Evolutionary conservation across 2,113 vertebrate genomes (phyloP).

Genomic region (Lasiurus cinereus): DNA sequence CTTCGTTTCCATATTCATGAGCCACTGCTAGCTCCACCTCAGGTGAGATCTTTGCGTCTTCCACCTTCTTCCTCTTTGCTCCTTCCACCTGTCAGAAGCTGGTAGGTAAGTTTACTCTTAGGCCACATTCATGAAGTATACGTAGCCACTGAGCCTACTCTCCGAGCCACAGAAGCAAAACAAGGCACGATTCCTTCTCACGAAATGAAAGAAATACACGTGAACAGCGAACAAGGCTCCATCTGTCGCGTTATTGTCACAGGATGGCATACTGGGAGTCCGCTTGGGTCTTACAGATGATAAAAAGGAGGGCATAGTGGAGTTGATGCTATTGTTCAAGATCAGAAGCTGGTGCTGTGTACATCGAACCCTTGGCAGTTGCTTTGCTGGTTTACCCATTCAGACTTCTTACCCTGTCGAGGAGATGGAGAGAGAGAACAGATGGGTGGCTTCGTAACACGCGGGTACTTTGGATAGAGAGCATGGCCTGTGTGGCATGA

Average conservation of each 20-base stretch:
- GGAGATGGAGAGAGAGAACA: slow-evolving; percentile 11
- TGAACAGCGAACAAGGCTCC: background rate
- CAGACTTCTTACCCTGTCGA: background rate
- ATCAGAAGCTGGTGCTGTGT: background rate
- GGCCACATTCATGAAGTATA: background rate
- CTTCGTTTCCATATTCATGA: background rate
- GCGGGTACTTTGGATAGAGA: background rate
- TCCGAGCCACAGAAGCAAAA: background rate
- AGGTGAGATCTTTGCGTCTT: background rate
- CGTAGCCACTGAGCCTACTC: background rate
- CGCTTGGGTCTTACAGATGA: background rate
- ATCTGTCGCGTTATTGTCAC: background rate
- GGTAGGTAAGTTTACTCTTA: background rate
- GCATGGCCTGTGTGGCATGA: too few relatives aligned
- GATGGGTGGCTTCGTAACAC: background rate
- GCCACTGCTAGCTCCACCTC: background rate
- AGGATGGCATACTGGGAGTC: background rate
- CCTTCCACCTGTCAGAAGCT: background rate
- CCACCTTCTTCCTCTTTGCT: background rate
- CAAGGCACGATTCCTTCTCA: background rate
- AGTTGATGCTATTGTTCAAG: background rate
- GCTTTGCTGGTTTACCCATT: background rate
- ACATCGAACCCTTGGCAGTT: background rate
- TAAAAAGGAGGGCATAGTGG: background rate
- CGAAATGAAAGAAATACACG: background rate